Conservation (phyloP, 2,888 invertebrate species). For the Drosophila bunnanda region DNA sequence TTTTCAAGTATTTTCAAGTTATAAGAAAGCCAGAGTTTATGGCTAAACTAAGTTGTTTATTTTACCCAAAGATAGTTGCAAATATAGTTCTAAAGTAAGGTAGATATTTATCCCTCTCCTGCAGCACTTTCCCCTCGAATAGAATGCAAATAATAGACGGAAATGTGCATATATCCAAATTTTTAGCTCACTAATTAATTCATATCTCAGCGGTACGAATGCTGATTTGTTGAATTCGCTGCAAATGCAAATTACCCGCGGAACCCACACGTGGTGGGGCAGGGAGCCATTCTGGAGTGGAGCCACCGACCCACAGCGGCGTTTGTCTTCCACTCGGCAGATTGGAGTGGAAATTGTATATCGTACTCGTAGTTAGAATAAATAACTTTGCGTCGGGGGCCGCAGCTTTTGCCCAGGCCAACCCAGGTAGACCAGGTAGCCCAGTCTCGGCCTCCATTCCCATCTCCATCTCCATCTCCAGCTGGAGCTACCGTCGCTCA, state of each 20-base stretch:
- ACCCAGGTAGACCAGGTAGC: slow-evolving; percentile 34
- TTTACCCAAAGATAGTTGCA: not conserved
- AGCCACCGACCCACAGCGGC: slow-evolving; percentile 78
- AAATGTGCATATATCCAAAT: slow-evolving; percentile 8
- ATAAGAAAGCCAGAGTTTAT: not conserved
- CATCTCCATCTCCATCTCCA: slow-evolving; percentile 1
- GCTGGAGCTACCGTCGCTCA: slow-evolving; percentile 3
- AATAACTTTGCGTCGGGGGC: slow-evolving; percentile 60
- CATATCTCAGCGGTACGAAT: slow-evolving; percentile 51
- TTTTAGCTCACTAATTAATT: slow-evolving; percentile 59
- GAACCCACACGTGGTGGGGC: slow-evolving; percentile 37
- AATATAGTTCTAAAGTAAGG: not conserved
- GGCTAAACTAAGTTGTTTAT: slow-evolving; percentile 1
- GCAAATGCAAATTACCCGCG: slow-evolving; percentile 66
- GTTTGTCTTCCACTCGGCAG: slow-evolving; percentile 55
- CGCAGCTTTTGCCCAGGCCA: slow-evolving; percentile 46
- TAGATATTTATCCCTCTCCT: not conserved
- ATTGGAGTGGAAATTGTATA: slow-evolving; percentile 68
- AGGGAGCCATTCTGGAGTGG: too few relatives aligned
- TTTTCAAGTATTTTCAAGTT: not conserved
- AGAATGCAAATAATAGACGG: slow-evolving; percentile 1
- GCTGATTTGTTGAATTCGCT: slow-evolving; percentile 61
- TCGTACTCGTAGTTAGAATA: slow-evolving; percentile 70
- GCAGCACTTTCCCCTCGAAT: not conserved
- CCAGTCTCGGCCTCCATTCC: slow-evolving; percentile 6